Evolutionary conservation across 2,888 invertebrate species (phyloP).

Genomic region (Entomobrya proxima): DNA sequence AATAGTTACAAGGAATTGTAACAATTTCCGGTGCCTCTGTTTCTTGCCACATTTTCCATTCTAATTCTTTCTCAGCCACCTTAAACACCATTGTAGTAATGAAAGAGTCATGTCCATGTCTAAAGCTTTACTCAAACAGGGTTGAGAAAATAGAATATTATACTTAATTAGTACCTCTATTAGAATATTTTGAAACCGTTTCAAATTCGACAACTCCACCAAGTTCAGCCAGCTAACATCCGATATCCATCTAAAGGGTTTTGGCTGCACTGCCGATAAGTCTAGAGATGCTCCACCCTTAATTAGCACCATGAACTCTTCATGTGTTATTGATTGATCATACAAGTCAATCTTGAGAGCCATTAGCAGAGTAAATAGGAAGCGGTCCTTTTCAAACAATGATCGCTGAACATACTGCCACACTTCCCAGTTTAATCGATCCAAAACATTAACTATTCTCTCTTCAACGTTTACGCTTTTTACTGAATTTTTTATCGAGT

Average conservation of each 20-base stretch:
- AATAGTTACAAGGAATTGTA: slow-evolving; percentile 92
- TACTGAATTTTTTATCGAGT: slow-evolving; percentile 87
- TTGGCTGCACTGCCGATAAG: slow-evolving; percentile 92
- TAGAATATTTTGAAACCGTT: slow-evolving; percentile 87
- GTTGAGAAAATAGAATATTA: too few relatives aligned
- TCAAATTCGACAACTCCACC: slow-evolving; percentile 92
- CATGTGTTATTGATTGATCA: slow-evolving; percentile 87
- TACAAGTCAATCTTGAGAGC: slow-evolving; percentile 96
- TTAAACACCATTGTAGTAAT: too few relatives aligned
- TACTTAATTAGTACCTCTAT: slow-evolving; percentile 81
- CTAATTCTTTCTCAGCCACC: slow-evolving; percentile 90
- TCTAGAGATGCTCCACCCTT: slow-evolving; percentile 96
- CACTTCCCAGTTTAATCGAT: slow-evolving; percentile 92
- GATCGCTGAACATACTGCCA: slow-evolving; percentile 93
- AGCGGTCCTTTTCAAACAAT: slow-evolving; percentile 86
- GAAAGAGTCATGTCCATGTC: background rate
- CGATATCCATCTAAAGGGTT: slow-evolving; percentile 95
- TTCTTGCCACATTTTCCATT: slow-evolving; percentile 94
- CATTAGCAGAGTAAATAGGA: slow-evolving; percentile 93
- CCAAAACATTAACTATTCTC: slow-evolving; percentile 91
- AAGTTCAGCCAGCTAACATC: slow-evolving; percentile 97
- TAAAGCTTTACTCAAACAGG: too few relatives aligned
- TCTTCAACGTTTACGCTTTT: slow-evolving; percentile 91
- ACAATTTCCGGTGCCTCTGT: slow-evolving; percentile 95
- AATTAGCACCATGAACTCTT: slow-evolving; percentile 96